These are phyloP conservation scores for Rhabdophis nuchalis DNA, from an alignment of 2,797 vertebrate species.

Conservation along the genomic window DNA sequence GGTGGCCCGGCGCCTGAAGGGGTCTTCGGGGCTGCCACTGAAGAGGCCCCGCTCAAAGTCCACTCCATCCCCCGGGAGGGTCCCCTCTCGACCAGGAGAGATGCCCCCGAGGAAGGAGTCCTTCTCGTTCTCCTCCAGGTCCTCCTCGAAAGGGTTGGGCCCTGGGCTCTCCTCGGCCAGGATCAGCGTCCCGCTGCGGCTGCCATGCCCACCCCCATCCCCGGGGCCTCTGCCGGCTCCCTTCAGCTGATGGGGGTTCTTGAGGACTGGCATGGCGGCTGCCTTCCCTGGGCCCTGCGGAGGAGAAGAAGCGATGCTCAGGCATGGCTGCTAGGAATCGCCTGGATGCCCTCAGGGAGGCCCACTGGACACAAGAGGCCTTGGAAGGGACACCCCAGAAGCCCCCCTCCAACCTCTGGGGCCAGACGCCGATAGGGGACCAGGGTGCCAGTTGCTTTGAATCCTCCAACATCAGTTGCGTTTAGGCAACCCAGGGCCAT, in stretches of 20 bases:
- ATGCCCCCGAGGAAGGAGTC: constrained; percentile 14
- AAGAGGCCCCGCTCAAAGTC: not conserved
- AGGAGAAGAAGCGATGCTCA: not conserved
- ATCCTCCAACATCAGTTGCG: not conserved
- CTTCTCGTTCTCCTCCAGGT: constrained; percentile 37
- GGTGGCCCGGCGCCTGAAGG: constrained; percentile 53
- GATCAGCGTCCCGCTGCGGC: not conserved
- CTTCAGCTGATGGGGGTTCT: constrained; percentile 10
- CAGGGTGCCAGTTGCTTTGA: not conserved
- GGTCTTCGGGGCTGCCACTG: constrained; percentile 31
- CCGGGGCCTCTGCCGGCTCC: not conserved
- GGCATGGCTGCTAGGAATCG: too few species aligned
- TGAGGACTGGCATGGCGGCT: constrained; percentile 23
- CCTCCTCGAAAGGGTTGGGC: constrained; percentile 58
- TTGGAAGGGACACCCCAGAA: too few species aligned
- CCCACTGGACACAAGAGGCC: not conserved
- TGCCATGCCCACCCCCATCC: fast-evolving
- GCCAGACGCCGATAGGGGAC: not conserved
- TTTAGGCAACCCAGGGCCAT: not conserved
- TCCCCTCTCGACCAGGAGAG: not conserved
- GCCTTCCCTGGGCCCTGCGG: not conserved
- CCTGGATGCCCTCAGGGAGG: not conserved
- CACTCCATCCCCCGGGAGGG: not conserved
- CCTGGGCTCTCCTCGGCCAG: constrained; percentile 1
- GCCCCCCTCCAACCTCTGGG: not conserved